Evolutionary conservation across 2,888 invertebrate genomes (phyloP).

Genomic region (Gymnocheta viridis): DNA sequence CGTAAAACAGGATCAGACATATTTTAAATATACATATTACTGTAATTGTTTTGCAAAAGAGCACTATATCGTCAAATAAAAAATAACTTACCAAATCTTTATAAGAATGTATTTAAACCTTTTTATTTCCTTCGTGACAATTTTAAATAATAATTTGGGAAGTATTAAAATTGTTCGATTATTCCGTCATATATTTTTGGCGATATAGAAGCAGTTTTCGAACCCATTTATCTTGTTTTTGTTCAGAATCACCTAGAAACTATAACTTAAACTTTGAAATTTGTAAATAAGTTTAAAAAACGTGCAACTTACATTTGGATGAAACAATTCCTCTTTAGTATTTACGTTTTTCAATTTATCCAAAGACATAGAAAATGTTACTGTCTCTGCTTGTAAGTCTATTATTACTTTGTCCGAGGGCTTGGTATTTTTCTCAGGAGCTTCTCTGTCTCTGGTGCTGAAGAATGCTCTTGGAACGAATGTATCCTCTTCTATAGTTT

Average conservation of each 20-base stretch:
- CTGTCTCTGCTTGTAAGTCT: constrained; percentile 87
- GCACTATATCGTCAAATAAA: too few species aligned
- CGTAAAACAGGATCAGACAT: constrained; percentile 92
- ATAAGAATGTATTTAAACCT: not conserved
- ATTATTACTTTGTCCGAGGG: constrained; percentile 85
- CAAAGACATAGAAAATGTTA: constrained; percentile 84
- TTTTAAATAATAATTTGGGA: not conserved
- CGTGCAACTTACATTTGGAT: constrained; percentile 85
- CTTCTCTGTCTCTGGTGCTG: constrained; percentile 84
- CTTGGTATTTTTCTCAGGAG: constrained; percentile 77
- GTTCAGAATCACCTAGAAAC: constrained; percentile 87
- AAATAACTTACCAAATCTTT: not conserved
- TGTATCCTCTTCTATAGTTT: constrained; percentile 87
- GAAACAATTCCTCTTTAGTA: constrained; percentile 84
- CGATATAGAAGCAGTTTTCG: constrained; percentile 86
- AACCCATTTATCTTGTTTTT: constrained; percentile 89
- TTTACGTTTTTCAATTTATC: constrained; percentile 81
- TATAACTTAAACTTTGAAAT: constrained; percentile 75
- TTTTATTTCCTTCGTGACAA: constrained; percentile 13
- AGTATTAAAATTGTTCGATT: not conserved
- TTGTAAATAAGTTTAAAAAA: not conserved
- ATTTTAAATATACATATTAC: constrained; percentile 82
- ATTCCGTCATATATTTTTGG: constrained; percentile 83
- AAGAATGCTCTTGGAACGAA: constrained; percentile 85
- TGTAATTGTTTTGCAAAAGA: too few species aligned